Evolutionary conservation across 2,113 vertebrate species (phyloP), one percentile per base, ranked within the genome.

Genomic region (Ailurus styani): DNA sequence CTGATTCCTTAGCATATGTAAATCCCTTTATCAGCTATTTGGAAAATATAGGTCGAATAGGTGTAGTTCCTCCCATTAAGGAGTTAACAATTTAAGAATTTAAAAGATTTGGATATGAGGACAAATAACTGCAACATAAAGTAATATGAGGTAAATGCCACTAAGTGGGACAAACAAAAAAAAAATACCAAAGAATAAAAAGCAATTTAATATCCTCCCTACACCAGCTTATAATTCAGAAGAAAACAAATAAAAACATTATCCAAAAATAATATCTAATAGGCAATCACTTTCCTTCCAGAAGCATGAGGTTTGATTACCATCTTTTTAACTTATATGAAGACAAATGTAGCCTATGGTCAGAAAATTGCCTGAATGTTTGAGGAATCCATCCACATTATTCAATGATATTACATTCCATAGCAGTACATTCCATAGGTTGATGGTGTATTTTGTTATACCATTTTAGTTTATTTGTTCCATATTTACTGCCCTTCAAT

Each of bases 321-420:
- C 93, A 93, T 96, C 96, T 88, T 93, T 96, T 97, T 97, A 97
- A 95, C 88, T 93, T 95, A 87, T 77, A 95, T 96, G 93, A 96
- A 97, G 96, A 96, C 18, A 94, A 75, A 98, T 97, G 87, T 64
- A 66, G 66, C 54, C 11, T 2, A 52, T 94, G 91, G 95, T 97
- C 96, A 96, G 97, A 98, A 98, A 98, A 98, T 98, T 97, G 98
- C 97, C 86, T 97, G 97, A 97, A 97, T 97, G 97, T 98, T 98
- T 98, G 98, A 98, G 98, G 98, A 98, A 98, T 96, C 91, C 84
- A 97, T 95, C 93, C 91, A 93, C 97, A 98, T 90, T 96, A 91
- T 90, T 98, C 98, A 97, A 94, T 96, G 96, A 90, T 94, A 97
- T 96, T 98, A 93, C 97, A 96, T 98, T 98, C 96, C 97, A 93